Percentiles rank a stretch among this genome's conserved stretches.
phyloP scores from a whole-genome alignment of 2,797 vertebrate species.

The Hylomyscus alleni region DNA sequence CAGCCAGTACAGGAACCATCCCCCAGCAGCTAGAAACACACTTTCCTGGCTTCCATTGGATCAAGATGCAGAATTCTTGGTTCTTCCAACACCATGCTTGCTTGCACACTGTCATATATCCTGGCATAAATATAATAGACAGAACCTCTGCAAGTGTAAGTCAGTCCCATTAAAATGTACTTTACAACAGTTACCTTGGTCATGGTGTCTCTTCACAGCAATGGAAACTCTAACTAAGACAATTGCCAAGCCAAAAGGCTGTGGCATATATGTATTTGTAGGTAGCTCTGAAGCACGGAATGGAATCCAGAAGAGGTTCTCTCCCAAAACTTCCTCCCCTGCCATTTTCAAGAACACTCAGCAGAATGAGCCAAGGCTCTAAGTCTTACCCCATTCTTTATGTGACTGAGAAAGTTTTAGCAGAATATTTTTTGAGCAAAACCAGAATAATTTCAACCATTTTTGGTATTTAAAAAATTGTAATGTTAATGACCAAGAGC shows the following conservation, averaged over 20 bases:
- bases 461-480: not conserved
- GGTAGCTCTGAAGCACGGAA: not conserved
- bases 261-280: not conserved
- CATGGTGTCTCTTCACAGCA: not conserved
- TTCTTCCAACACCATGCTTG: not conserved
- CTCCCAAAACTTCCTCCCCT: not conserved
- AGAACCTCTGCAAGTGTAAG: not conserved
- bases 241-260: not conserved
- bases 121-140: not conserved
- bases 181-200: not conserved
- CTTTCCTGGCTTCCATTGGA: not conserved
- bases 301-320: rapidly evolving
- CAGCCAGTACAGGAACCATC: too few relatives aligned
- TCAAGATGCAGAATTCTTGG: not conserved
- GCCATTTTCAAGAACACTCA: not conserved
- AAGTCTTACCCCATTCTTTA: not conserved
- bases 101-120: not conserved
- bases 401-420: not conserved
- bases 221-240: not conserved
- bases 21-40: not conserved
- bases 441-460: not conserved
- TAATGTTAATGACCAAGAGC: not conserved
- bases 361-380: not conserved
- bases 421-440: not conserved
- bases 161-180: not conserved